Evolutionary conservation across 1,140 invertebrate genomes (phyloP), one percentile per base, ranked within the genome.

Genomic region (Drosophila athabasca): DNA sequence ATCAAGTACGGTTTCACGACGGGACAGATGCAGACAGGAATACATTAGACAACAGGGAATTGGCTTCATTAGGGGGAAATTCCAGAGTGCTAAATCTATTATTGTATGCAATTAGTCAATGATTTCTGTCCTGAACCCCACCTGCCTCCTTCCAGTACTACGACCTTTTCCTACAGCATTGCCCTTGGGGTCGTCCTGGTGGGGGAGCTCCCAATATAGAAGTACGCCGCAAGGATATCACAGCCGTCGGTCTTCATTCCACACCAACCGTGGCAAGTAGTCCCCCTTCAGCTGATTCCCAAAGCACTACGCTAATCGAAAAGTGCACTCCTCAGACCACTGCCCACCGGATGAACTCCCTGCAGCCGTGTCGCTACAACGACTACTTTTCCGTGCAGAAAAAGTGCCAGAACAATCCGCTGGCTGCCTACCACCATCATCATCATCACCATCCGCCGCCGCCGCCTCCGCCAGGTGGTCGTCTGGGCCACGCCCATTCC

Each of bases 211-310:
- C 85, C 11, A 92, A 93, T 57, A 71, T 90, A 24, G 92, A 92
- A 35, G 90, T 93, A 41, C 90, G 92, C 6, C 87, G 92, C 17
- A 83, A 92, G 45, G 93, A 93, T 66, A 90, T 93, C 8, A 83
- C 92, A 55, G 83, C 92, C 29, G 91, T 92, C 11, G 93, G 92
- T 48, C 69, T 93, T 7, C 92, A 93, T 76, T 92, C 93, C 2
- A 91, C 92, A 29, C 92, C 92, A 60, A 90, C 76, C 54, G 78
- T 88, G 71, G 87, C 92, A 76, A 75, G 60, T 71, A 3, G 24
- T 15, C 46, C 7, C 6, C n/a, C 6, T 50, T 57, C 51, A 48
- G 53, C 19, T 9, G n/a, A 48, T n/a, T 35, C 15, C 4, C 35
- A 39, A n/a, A 15, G 11, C 35, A 13, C 35, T 8, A 2, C 11